phyloP scores from a whole-genome alignment of 2,888 invertebrate genomes.

The Nemapogon koenigi region DNA sequence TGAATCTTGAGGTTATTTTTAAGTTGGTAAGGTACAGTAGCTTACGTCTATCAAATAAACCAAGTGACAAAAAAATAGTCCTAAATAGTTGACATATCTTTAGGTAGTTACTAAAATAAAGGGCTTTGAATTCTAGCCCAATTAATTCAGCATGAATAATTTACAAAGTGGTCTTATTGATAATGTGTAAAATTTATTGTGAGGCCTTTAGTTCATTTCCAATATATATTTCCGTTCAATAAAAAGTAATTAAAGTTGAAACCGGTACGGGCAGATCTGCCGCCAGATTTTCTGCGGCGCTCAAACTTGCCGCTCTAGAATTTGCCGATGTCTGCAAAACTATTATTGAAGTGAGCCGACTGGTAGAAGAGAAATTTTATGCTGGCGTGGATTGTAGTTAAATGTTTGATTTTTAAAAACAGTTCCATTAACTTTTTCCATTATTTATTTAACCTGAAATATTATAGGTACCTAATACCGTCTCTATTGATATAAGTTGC shows the following conservation, averaged over 20 bases:
- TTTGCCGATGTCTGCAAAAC: constrained; percentile 12
- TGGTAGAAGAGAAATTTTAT: constrained; percentile 8
- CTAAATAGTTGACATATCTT: no score
- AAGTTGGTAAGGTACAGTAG: no score
- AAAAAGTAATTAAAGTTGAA: constrained; percentile 44
- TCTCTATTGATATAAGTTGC: no score
- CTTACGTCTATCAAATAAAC: no score
- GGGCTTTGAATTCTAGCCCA: no score
- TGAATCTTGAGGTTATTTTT: no score
- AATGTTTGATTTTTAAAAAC: constrained; percentile 7
- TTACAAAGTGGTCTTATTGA: not conserved
- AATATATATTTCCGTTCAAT: constrained; percentile 24
- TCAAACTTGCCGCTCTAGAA: constrained; percentile 6
- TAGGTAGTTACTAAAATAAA: no score
- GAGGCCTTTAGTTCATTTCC: constrained; percentile 6
- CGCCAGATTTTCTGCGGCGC: constrained; percentile 29
- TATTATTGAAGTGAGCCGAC: constrained; percentile 11
- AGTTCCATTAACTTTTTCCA: not conserved
- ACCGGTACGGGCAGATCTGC: constrained; percentile 18
- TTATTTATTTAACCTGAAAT: no score
- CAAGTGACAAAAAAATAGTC: no score
- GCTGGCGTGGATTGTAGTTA: constrained; percentile 6
- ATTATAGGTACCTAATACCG: no score
- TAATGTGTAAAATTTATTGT: not conserved
- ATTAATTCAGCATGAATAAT: no score